Evolutionary conservation across 2,113 vertebrate species (phyloP).

Genomic region (Phodopus roborovskii): DNA sequence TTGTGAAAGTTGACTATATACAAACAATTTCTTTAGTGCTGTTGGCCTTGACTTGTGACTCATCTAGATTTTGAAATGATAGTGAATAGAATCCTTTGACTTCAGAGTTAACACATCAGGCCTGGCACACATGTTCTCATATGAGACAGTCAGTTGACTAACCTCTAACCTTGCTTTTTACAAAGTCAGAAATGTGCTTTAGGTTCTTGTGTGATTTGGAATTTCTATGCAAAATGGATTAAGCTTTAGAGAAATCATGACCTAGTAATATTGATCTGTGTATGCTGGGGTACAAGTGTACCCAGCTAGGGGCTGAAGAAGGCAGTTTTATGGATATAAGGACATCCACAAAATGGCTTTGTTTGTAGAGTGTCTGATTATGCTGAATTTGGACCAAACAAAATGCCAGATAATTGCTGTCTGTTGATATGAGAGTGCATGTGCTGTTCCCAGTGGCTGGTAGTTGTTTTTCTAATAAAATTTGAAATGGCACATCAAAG

Average conservation of each 20-base stretch:
- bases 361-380: not conserved
- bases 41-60: not conserved
- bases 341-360: not conserved
- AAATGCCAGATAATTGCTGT: not conserved
- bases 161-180: not conserved
- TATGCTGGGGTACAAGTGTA: not conserved
- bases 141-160: not conserved
- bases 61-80: not conserved
- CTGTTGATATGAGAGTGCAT: not conserved
- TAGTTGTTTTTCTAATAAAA: not conserved
- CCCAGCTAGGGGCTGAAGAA: not conserved
- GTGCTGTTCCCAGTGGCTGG: not conserved
- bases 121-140: accelerated
- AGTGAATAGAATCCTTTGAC: not conserved
- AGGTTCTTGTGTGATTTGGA: not conserved
- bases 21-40: not conserved
- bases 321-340: not conserved
- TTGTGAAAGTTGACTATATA: not conserved
- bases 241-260: not conserved
- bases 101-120: accelerated
- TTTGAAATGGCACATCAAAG: not conserved
- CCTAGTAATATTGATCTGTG: not conserved
- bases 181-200: not conserved
- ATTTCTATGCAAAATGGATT: not conserved
- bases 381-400: not conserved